A percentile compares a stretch with the other conserved stretches of the same genome.
Conservation (phyloP, 2,888 invertebrate species). For the Beris morrisii region DNA sequence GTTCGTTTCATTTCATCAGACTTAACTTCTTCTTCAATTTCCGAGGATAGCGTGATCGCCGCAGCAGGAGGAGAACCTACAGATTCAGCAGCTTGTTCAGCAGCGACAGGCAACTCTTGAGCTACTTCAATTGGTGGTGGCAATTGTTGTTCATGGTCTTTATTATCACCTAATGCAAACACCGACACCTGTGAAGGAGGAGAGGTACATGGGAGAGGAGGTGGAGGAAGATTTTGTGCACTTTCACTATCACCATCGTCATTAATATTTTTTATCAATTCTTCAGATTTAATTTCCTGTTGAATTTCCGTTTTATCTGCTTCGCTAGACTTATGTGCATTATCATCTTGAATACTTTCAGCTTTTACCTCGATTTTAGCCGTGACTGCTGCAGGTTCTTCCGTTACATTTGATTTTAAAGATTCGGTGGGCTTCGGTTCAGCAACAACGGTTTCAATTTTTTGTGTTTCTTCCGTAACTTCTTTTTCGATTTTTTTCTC, state of each 20-base stretch:
- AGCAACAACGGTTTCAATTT: conserved; percentile 32
- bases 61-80: neutral
- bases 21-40: neutral
- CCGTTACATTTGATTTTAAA: conserved; percentile 31
- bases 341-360: conserved; percentile 40
- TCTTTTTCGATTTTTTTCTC: conserved; percentile 2
- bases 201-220: conserved; percentile 72
- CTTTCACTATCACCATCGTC: conserved; percentile 39
- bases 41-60: neutral
- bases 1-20: conserved; percentile 5
- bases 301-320: conserved; percentile 41
- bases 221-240: conserved; percentile 56
- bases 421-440: conserved; percentile 39
- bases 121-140: conserved; percentile 22
- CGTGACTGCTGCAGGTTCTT: conserved; percentile 25
- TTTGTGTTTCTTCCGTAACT: neutral
- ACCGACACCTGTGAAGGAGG: conserved; percentile 76
- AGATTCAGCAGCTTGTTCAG: neutral
- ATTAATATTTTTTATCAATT: conserved; percentile 31
- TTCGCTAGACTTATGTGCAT: conserved; percentile 50
- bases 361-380: conserved; percentile 42
- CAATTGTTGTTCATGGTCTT: conserved; percentile 15
- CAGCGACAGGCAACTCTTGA: neutral
- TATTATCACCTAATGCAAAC: conserved; percentile 60
- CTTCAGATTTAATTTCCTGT: conserved; percentile 49